Base-by-base conservation (phyloP, 2,888 invertebrate species). In the Pollenia amentaria region DNA sequence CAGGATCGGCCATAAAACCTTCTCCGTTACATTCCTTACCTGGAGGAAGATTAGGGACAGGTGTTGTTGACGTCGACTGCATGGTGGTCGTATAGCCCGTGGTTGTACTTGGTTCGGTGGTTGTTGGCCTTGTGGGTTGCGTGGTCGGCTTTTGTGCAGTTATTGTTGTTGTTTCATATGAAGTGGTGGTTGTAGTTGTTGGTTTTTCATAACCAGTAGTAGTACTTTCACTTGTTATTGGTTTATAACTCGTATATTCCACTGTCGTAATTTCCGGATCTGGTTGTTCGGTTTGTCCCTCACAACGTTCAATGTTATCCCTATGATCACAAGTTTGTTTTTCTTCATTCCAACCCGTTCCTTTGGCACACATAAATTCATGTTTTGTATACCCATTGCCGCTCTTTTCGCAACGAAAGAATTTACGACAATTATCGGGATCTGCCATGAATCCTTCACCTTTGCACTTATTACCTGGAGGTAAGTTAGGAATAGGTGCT, bases 281-380 rank as follows among this genome's bases (percentile, higher is more conserved):
- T 7, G 90, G 88, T 16, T 84, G 55, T 69, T 88, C 89, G 1
- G 87, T 89, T 83, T 89, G 89, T 12, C 91, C 90, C n/a, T 89
- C 88, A 81, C 93, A 93, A 29, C 91, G 84, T 0, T 90, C 89
- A 8, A 93, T 89, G 44, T 91, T 92, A 3, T 92, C 93, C n/a
- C 93, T 93, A 89, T 95, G 94, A 90, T 95, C 95, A 89, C 95
- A 96, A 0, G 95, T 94, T 89, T 95, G 94, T 73, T 95, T 93
- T 14, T 94, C 94, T 90, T 95, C 94, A 89, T 96, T 95, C 96
- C 96, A 96, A 14, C 95, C 94, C 0, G 96, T 96, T 44, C 95
- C 96, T 79, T 94, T 94, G 0, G 95, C 95, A 89, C 96, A 96
- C 76, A 93, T 92, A 89, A 96, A 96, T 67, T 95, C 95, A 89